A percentile compares a stretch with the other conserved stretches of the same genome.
phyloP scores from a whole-genome alignment of 2,113 vertebrate species.

The Syrrhaptes paradoxus region DNA sequence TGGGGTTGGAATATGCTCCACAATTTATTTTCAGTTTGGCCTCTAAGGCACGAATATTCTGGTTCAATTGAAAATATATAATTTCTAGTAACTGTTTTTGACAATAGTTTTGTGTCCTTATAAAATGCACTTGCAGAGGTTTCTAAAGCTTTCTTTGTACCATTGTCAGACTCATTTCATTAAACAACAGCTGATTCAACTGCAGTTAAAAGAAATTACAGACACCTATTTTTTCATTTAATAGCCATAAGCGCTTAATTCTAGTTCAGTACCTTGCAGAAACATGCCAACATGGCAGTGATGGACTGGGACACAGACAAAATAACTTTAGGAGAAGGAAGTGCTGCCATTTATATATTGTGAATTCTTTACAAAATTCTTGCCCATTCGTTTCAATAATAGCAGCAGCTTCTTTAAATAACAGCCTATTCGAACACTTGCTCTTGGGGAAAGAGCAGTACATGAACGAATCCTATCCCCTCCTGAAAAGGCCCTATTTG shows the following conservation, averaged over 20 bases:
- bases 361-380: not conserved
- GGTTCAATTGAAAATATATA: not conserved
- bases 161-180: not conserved
- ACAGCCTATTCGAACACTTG: not conserved
- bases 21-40: not conserved
- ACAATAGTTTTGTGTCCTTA: not conserved
- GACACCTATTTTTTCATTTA: conserved; percentile 7
- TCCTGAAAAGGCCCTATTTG: not conserved
- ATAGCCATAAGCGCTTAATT: conserved; percentile 23
- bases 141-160: conserved; percentile 4
- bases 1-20: not conserved
- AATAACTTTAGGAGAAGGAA: conserved; percentile 24
- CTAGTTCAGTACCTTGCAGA: conserved; percentile 30
- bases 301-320: conserved; percentile 3
- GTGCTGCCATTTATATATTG: not conserved
- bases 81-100: not conserved
- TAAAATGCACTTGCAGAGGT: not conserved
- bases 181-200: conserved; percentile 1
- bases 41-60: not conserved
- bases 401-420: conserved; percentile 3
- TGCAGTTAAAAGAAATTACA: not conserved
- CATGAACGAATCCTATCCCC: not conserved
- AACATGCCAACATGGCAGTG: conserved; percentile 16
- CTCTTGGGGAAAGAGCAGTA: not conserved
- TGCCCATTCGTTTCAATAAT: not conserved